phyloP scores from a whole-genome alignment of 2,113 vertebrate species.

The Oxygymnocypris stewartii region DNA sequence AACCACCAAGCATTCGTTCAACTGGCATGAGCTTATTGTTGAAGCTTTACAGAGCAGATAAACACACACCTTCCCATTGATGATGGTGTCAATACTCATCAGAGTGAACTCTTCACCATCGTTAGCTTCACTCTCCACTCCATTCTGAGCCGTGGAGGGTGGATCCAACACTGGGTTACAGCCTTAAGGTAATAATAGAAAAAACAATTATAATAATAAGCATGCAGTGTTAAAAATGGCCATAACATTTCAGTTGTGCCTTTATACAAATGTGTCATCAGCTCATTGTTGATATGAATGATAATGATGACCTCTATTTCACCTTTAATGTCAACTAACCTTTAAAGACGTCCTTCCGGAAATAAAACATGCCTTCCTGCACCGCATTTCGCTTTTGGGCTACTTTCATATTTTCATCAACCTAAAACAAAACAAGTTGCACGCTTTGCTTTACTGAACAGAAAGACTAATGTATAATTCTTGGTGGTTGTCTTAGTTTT shows the following conservation, averaged over 20 bases:
- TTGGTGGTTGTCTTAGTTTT: background rate
- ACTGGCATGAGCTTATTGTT: background rate
- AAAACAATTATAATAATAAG: no score
- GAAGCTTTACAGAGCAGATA: background rate
- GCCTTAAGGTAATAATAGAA: constrained; percentile 67
- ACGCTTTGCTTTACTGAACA: background rate
- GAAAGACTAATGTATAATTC: background rate
- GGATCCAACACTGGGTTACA: constrained; percentile 85
- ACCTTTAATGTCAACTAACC: constrained; percentile 68
- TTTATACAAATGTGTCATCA: background rate
- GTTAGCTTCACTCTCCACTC: constrained; percentile 67
- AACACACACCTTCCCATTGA: constrained; percentile 90
- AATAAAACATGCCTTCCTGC: constrained; percentile 90
- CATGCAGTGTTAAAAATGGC: background rate
- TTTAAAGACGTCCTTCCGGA: constrained; percentile 96
- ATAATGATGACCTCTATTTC: background rate
- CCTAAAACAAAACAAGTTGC: constrained; percentile 70
- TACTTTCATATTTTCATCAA: constrained; percentile 96
- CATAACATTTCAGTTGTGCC: background rate
- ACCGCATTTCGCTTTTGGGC: constrained; percentile 95
- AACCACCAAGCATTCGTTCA: background rate
- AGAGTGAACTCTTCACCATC: constrained; percentile 83
- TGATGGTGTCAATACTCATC: constrained; percentile 98
- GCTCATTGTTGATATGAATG: background rate
- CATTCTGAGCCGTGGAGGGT: constrained; percentile 76